Percentiles rank a stretch among this genome's conserved stretches.
These are phyloP conservation scores for Anthrax anthrax DNA, from an alignment of 2,888 invertebrate species.

Conservation along the genomic window DNA sequence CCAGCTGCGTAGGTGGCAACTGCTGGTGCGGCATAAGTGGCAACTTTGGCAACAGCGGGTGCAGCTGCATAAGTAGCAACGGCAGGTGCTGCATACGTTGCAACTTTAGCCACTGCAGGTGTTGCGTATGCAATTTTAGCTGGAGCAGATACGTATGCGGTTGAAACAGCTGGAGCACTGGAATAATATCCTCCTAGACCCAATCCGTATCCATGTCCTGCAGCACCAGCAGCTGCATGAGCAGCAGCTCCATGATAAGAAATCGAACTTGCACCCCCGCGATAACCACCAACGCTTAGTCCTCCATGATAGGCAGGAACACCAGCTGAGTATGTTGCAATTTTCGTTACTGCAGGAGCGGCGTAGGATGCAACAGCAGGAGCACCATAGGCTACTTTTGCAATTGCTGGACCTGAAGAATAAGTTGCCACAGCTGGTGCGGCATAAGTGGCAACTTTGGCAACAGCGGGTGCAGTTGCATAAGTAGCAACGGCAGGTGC, in stretches of 20 bases:
- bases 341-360: not conserved
- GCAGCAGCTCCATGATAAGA: constrained; percentile 26
- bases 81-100: constrained; percentile 29
- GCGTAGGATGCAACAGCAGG: not conserved
- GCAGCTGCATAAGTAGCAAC: constrained; percentile 28
- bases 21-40: constrained; percentile 17
- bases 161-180: not conserved
- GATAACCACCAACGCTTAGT: constrained; percentile 5
- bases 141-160: not conserved
- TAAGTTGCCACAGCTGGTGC: constrained; percentile 9
- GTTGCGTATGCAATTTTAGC: constrained; percentile 21
- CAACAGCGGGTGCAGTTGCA: constrained; percentile 21
- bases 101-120: constrained; percentile 25
- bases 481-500: constrained; percentile 21
- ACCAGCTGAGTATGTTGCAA: constrained; percentile 5
- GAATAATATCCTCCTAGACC: not conserved
- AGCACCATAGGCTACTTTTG: constrained; percentile 2
- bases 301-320: constrained; percentile 1
- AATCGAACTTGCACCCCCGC: constrained; percentile 9
- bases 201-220: not conserved
- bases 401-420: constrained; percentile 3
- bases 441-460: constrained; percentile 19
- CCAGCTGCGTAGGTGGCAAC: constrained; percentile 28
- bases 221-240: constrained; percentile 4
- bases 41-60: constrained; percentile 17